phyloP scores from a whole-genome alignment of 2,113 vertebrate species.

The Heterotilapia buettikoferi region DNA sequence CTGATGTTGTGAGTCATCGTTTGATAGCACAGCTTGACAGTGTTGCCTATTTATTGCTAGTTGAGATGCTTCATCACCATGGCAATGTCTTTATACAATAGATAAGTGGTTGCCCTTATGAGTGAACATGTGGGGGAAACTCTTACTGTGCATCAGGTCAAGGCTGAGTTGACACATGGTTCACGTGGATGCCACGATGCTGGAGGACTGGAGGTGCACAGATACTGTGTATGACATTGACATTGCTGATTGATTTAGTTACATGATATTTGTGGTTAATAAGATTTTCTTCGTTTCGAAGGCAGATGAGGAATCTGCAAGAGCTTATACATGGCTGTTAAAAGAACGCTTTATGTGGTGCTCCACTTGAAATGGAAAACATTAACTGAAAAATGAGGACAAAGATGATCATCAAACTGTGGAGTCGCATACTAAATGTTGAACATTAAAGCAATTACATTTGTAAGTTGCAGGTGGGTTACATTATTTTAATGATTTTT shows the following conservation, averaged over 20 bases:
- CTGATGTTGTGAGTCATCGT: slow-evolving; percentile 52
- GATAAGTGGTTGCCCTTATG: slow-evolving; percentile 26
- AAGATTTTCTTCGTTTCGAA: neutral
- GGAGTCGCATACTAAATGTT: neutral
- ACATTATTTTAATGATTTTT: neutral
- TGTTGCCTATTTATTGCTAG: slow-evolving; percentile 56
- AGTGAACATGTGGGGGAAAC: slow-evolving; percentile 2
- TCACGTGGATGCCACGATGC: neutral
- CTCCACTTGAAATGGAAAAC: neutral
- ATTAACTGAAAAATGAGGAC: neutral
- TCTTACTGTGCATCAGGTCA: slow-evolving; percentile 6
- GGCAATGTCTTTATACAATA: slow-evolving; percentile 57
- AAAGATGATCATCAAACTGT: neutral
- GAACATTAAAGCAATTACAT: neutral
- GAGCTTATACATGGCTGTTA: neutral
- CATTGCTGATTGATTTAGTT: neutral
- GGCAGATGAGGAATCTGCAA: neutral
- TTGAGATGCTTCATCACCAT: slow-evolving; percentile 61
- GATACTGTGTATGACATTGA: neutral
- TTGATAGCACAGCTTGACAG: neutral
- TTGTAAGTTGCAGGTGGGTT: neutral
- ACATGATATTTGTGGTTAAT: neutral
- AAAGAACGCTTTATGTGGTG: neutral
- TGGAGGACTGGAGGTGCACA: neutral
- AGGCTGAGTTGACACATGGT: slow-evolving; percentile 2